Evolutionary conservation across 2,797 vertebrate species (phyloP), one percentile per base, ranked within the genome.

Genomic region (Acanthurus leucopareius): DNA sequence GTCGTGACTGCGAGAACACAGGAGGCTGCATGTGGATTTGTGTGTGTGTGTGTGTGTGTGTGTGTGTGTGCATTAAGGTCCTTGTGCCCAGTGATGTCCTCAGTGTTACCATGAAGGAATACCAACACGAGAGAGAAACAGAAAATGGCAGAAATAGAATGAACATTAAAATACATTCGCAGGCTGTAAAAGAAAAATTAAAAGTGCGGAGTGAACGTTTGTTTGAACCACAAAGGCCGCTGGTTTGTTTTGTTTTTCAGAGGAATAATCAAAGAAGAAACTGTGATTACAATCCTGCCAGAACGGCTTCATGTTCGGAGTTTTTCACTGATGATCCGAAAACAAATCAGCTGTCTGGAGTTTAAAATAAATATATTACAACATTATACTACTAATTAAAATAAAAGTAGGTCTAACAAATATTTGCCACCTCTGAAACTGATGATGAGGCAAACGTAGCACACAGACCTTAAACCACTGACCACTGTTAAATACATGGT

Each of bases 191-290:
- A 76, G 14, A 58, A 58, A 58, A 13, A 71, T 71, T 62, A 51
- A 70, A 40, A 19, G 5, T 1, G 53, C 14, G 9, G 54, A 22
- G 45, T 14, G 25, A 75, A 22, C 3, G 22, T 10, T 32, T 42
- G 58, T 68, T 62, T 56, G 54, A 65, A 54, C 14, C 35, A 52
- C 57, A 70, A 49, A 72, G 69, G 40, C 42, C 45, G 13, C 56
- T 48, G 56, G 2, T 3, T 2, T 25, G 25, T 3, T 25, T 25
- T 58, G 38, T 62, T 35, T 45, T n/a, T 20, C 32, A 16, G 47
- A 60, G 17, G 0, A 69, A 44, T 38, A 62, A 38, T 60, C 28
- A 59, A n/a, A 53, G 1, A 61, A 20, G 28, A 20, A 48, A 32
- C 8, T 28, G 1, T 53, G 32, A 52, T 56, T 22, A 16, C 44